These are phyloP conservation scores for Bradypus variegatus DNA, from an alignment of 2,797 vertebrate species.

Conservation along the genomic window DNA sequence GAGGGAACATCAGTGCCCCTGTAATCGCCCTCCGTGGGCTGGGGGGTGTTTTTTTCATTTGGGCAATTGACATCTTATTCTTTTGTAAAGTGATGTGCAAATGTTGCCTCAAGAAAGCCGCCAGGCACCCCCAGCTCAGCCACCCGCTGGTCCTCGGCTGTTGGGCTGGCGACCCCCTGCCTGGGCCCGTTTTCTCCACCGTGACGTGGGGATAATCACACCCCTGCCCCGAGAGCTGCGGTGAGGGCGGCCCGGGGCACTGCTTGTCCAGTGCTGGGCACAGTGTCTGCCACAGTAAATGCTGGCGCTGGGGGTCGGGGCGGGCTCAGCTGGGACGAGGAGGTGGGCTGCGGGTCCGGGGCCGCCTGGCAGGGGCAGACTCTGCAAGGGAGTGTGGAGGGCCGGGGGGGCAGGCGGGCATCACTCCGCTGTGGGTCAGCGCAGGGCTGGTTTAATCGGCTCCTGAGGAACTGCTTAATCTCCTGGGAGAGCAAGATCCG, in stretches of 20 bases:
- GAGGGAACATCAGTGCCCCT: not conserved
- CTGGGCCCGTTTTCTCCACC: not conserved
- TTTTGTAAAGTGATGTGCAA: not conserved
- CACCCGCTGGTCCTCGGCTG: not conserved
- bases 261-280: not conserved
- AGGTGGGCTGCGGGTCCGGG: too few species aligned
- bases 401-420: fast-evolving
- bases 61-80: not conserved
- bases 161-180: too few species aligned
- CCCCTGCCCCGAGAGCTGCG: not conserved
- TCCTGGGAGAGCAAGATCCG: not conserved
- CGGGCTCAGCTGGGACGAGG: too few species aligned
- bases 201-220: fast-evolving
- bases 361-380: not conserved
- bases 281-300: too few species aligned
- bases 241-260: fast-evolving
- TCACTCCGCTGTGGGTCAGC: fast-evolving
- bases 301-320: fast-evolving
- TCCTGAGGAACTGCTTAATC: not conserved
- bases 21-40: not conserved
- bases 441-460: not conserved
- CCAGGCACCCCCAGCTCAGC: not conserved
- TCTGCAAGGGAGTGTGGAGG: fast-evolving
- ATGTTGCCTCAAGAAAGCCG: not conserved
- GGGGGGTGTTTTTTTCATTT: fast-evolving